Conservation (phyloP, 2,888 invertebrate genomes). For the Nymphalis c-album region DNA sequence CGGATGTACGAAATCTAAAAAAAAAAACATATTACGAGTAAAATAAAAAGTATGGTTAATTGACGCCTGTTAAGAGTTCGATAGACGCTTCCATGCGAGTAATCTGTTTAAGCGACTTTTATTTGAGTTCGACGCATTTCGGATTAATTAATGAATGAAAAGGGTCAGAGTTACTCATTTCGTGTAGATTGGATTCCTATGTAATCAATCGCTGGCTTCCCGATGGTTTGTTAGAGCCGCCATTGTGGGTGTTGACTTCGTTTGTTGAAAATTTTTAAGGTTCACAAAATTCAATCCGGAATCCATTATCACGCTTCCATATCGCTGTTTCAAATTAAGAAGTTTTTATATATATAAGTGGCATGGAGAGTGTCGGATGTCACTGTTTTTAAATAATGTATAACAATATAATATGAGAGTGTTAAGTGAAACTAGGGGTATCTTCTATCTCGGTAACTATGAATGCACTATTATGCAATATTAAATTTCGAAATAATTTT, state of each 20-base stretch:
- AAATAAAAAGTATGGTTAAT: neutral
- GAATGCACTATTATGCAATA: too few relatives aligned
- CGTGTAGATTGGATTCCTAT: slow-evolving; percentile 61
- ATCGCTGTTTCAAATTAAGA: neutral
- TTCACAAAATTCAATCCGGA: slow-evolving; percentile 6
- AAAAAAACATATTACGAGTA: neutral
- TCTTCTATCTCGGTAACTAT: too few relatives aligned
- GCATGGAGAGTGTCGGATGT: neutral
- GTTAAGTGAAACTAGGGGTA: too few relatives aligned
- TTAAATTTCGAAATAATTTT: too few relatives aligned
- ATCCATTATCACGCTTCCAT: slow-evolving; percentile 2
- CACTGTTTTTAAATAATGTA: neutral
- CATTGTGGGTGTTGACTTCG: slow-evolving; percentile 13
- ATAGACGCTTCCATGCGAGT: slow-evolving; percentile 65
- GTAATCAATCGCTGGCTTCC: slow-evolving; percentile 54
- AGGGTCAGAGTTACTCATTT: slow-evolving; percentile 71
- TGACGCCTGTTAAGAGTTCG: slow-evolving; percentile 54
- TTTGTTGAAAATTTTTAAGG: slow-evolving; percentile 10
- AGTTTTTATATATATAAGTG: neutral
- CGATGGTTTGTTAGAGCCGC: slow-evolving; percentile 43
- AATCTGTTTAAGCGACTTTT: slow-evolving; percentile 71
- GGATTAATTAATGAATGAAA: slow-evolving; percentile 76
- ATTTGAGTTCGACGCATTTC: slow-evolving; percentile 64
- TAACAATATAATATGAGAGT: neutral
- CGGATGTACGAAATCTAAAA: neutral